Evolutionary conservation across 2,113 vertebrate genomes (phyloP), one percentile per base, ranked within the genome.

Genomic region (Riparia riparia): DNA sequence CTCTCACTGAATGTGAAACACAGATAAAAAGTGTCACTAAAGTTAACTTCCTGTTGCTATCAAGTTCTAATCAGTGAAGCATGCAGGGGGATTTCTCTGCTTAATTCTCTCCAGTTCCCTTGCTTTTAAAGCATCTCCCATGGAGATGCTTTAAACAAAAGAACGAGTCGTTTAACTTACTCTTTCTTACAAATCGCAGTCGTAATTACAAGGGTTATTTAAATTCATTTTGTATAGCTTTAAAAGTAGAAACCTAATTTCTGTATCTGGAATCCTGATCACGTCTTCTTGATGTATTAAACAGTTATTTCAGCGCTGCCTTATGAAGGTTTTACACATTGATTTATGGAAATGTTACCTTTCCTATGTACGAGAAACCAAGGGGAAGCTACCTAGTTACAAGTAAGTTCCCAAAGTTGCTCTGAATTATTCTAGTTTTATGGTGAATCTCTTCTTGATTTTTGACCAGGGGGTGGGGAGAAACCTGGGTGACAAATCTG

Each of bases 301-400:
- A 88, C 97, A 99, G 99, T 97, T 99, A 91, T 99, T 99, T 99
- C 99, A 99, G 97, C 98, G 99, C 98, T 99, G 99, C 97, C 98
- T 99, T 97, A 99, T 99, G 99, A 99, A 99, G 98, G 99, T 99
- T 95, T 98, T 99, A 95, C 99, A 99, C 98, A 99, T 99, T 96
- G 99, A 99, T 98, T 98, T 99, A 90, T 99, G 99, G 99, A 99
- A 99, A 98, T 99, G 99, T 98, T 99, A 99, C 96, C 99, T 99
- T 97, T 99, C 99, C 34, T 99, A 99, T 95, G 99, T 99, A 61
- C 98, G 99, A 96, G 99, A 99, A 98, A 99, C 99, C 97, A 99
- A 99, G 98, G 99, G 99, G 95, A 99, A 99, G 97, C 99, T 99
- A 86, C 99, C 99, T 91, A 99, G 99, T 97, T 99, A 99, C 98